Percentiles rank a stretch among this genome's conserved stretches.
Evolutionary conservation across 2,888 invertebrate genomes (phyloP).

Genomic region (Listrodromus nycthemerus): DNA sequence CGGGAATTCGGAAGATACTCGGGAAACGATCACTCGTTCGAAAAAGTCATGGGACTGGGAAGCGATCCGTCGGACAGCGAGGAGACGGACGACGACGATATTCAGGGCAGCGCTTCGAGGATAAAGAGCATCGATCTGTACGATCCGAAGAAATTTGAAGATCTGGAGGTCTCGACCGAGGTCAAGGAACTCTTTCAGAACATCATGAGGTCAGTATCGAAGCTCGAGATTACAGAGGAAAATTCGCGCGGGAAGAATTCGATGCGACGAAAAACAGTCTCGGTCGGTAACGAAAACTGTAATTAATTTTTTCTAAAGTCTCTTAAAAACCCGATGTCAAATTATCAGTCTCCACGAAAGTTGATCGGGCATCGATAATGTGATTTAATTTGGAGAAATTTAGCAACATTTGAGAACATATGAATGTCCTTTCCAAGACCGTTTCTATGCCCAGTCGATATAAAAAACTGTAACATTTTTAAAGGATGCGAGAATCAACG

Average conservation of each 20-base stretch:
- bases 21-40: slow-evolving; percentile 68
- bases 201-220: slow-evolving; percentile 90
- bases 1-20: slow-evolving; percentile 72
- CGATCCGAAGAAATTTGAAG: slow-evolving; percentile 93
- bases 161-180: slow-evolving; percentile 92
- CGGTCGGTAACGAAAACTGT: not conserved
- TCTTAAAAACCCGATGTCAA: not conserved
- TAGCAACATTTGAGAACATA: too few species aligned
- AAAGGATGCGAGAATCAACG: too few species aligned
- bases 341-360: not conserved
- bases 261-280: not conserved
- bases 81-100: slow-evolving; percentile 81
- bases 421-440: too few species aligned
- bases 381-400: too few species aligned
- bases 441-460: too few species aligned
- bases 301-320: not conserved
- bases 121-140: slow-evolving; percentile 85
- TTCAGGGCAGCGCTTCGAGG: slow-evolving; percentile 73
- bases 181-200: slow-evolving; percentile 97
- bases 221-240: not conserved
- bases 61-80: slow-evolving; percentile 81
- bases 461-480: too few species aligned
- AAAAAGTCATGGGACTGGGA: slow-evolving; percentile 73
- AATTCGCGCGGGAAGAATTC: not conserved
- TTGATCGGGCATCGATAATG: not conserved